Evolutionary conservation across 2,797 vertebrate species (phyloP).

Genomic region (Betta splendens): DNA sequence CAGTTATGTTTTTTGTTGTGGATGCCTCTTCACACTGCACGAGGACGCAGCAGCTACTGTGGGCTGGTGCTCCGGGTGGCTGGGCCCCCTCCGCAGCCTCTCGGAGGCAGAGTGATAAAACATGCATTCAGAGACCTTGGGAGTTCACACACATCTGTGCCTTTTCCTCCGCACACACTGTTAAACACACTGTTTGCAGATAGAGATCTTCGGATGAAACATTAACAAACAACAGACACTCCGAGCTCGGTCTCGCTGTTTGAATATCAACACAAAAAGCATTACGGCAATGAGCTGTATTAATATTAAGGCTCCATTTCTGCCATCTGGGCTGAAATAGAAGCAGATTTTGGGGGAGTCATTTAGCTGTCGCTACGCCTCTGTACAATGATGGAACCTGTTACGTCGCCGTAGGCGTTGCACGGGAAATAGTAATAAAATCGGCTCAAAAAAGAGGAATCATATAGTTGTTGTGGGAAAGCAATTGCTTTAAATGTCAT

Average conservation of each 20-base stretch:
- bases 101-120: slow-evolving; percentile 68
- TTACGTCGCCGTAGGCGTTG: slow-evolving; percentile 35
- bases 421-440: slow-evolving; percentile 66
- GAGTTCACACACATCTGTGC: slow-evolving; percentile 77
- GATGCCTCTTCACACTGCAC: slow-evolving; percentile 13
- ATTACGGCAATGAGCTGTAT: slow-evolving; percentile 51
- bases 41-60: slow-evolving; percentile 32
- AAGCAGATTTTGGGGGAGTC: slow-evolving; percentile 22
- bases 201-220: slow-evolving; percentile 59
- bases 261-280: slow-evolving; percentile 51
- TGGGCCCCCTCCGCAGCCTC: slow-evolving; percentile 36
- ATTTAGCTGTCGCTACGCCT: slow-evolving; percentile 23
- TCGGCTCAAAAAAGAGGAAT: slow-evolving; percentile 72
- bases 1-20: slow-evolving; percentile 19
- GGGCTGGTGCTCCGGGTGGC: slow-evolving; percentile 38
- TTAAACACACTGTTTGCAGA: slow-evolving; percentile 68
- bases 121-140: slow-evolving; percentile 75
- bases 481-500: slow-evolving; percentile 82
- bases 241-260: slow-evolving; percentile 35
- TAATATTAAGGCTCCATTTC: slow-evolving; percentile 42
- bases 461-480: slow-evolving; percentile 66
- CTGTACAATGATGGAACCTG: slow-evolving; percentile 23
- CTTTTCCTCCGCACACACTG: slow-evolving; percentile 65
- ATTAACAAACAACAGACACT: slow-evolving; percentile 68
- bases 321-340: slow-evolving; percentile 52